Base-by-base conservation (phyloP, 1,140 invertebrate genomes). In the Solenopsis fugax region DNA sequence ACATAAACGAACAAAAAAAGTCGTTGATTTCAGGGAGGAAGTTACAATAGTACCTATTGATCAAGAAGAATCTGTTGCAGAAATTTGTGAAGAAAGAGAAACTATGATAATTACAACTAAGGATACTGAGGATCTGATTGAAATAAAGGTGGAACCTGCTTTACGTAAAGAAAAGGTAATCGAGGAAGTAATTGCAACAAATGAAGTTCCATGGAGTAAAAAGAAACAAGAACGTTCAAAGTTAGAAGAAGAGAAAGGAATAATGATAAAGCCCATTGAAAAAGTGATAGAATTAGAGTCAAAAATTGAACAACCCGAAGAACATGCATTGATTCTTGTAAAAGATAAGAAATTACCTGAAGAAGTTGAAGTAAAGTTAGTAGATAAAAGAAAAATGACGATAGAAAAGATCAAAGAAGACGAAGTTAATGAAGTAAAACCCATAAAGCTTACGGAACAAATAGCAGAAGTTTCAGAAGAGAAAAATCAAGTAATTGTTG, bases 341-440 rank as follows among this genome's bases (percentile, higher is more conserved):
- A 67, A 81, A 71, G 50, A 72, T 29, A 45, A 82, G 4, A 72
- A 48, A 60, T 45, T 84, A 84, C 2, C 73, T 29, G 48, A 85
- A 5, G 10, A 73, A 16, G 9, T 60, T 80, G 48, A 81, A 69
- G n/a, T 87, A 24, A 87, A 86, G 45, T 67, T 80, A 37, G 29
- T 73, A 24, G 29, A 50, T 13, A 10, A 75, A 69, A 21, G 82
- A 58, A 18, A 87, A 67, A 9, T 52, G 29, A 24, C 12, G 21
- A 13, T 34, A 6, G 29, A 7, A 64, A 37, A 16, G 2, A 5
- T 64, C 18, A 95, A 69, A 24, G 76, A 93, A 65, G 90, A 92
- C 62, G 89, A 95, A 85, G 92, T 94, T 85, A 94, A 95, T 65
- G 90, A 95, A 90, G 94, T 95, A 93, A 95, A 95, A 18, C 93